A percentile compares a stretch with the other conserved stretches of the same genome.
Evolutionary conservation across 35 echinoderm and acorn worm genomes (phyloP).

Genomic region (Ptychodera flava): DNA sequence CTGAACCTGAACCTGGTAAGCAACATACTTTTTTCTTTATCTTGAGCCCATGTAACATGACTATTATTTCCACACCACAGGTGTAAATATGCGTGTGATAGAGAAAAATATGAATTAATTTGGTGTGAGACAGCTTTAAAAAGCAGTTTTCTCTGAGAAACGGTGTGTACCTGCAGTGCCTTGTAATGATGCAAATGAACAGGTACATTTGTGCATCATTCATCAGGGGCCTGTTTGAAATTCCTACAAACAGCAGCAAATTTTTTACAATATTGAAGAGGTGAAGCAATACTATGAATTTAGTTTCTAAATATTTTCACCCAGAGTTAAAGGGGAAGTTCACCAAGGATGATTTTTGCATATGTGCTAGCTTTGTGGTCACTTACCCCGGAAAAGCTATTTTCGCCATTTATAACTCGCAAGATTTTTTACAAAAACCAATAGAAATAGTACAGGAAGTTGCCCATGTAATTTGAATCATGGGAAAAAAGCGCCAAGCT

Average conservation of each 20-base stretch:
- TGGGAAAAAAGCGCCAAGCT: too few relatives aligned
- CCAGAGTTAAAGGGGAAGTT: too few relatives aligned
- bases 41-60: neutral
- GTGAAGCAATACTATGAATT: neutral
- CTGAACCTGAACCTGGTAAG: conserved; percentile 93
- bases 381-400: too few relatives aligned
- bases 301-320: neutral
- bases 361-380: too few relatives aligned
- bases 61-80: neutral
- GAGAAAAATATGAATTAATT: conserved; percentile 7
- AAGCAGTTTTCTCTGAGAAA: too few relatives aligned
- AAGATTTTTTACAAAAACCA: too few relatives aligned
- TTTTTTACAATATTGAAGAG: neutral
- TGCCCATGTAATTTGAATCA: too few relatives aligned
- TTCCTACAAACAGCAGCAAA: neutral
- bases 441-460: too few relatives aligned
- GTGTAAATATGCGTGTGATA: neutral
- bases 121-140: neutral
- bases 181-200: neutral
- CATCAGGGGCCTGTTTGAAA: neutral
- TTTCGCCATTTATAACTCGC: too few relatives aligned
- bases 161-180: too few relatives aligned
- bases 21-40: neutral
- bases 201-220: neutral
- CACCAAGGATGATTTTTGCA: too few relatives aligned